Conservation (phyloP, 2,888 invertebrate genomes). For the Bombylius major region DNA sequence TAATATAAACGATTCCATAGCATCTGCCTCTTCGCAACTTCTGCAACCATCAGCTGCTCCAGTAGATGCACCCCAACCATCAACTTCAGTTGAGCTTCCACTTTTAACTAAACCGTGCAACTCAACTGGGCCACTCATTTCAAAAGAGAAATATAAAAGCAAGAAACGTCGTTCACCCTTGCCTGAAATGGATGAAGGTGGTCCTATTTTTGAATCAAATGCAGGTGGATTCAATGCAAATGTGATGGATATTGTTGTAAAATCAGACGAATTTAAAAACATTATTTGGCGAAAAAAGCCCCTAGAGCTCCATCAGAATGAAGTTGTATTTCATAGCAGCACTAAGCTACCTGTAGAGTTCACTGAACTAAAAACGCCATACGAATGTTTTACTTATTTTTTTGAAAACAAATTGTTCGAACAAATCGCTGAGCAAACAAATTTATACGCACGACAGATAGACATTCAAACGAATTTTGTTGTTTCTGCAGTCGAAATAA, state of each 20-base stretch:
- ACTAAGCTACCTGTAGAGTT: background rate
- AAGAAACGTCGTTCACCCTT: no score
- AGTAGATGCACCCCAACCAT: no score
- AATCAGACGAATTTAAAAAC: background rate
- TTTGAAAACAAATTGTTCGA: background rate
- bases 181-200: no score
- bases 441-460: background rate
- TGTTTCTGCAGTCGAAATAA: background rate
- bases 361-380: background rate
- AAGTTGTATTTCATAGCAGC: background rate
- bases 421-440: background rate
- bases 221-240: background rate
- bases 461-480: background rate
- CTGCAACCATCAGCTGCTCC: no score
- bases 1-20: no score
- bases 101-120: no score
- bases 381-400: background rate
- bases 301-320: background rate
- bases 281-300: background rate
- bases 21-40: no score
- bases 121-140: no score
- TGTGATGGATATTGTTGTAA: background rate
- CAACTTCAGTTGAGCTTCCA: no score
- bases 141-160: no score
- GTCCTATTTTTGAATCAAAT: background rate